Percentiles rank a stretch among this genome's conserved stretches.
phyloP scores from a whole-genome alignment of 1,140 invertebrate species.

The Chlorops oryzae region DNA sequence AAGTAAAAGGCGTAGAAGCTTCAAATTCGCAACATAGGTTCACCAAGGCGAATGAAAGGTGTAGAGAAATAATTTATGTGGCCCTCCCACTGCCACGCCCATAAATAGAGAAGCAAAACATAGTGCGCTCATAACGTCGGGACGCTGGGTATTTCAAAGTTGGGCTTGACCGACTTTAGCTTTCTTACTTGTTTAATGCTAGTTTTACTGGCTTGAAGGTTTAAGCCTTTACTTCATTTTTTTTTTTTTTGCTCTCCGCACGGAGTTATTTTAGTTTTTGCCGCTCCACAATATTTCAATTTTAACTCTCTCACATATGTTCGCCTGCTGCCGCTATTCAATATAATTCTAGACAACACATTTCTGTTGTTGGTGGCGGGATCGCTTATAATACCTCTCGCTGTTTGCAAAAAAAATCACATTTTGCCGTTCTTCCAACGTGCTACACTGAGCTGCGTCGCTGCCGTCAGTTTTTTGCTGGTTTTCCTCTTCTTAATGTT shows the following conservation, averaged over 20 bases:
- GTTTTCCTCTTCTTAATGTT: not conserved
- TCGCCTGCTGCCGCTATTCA: constrained; percentile 3
- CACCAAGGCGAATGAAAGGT: no score
- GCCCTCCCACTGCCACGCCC: no score
- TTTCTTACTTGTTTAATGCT: not conserved
- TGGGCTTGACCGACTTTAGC: not conserved
- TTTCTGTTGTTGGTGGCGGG: not conserved
- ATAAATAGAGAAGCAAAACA: no score
- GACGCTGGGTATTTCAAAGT: no score
- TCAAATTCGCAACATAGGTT: not conserved
- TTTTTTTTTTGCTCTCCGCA: no score
- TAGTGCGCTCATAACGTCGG: no score
- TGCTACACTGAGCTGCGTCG: not conserved
- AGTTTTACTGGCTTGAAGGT: constrained; percentile 1
- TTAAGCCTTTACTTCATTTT: not conserved
- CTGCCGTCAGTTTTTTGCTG: not conserved
- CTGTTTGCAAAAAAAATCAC: constrained; percentile 6
- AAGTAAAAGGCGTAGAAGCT: no score
- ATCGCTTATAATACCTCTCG: constrained; percentile 5
- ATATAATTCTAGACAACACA: constrained; percentile 2
- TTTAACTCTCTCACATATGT: constrained; percentile 2
- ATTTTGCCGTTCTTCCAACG: not conserved
- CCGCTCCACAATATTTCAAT: not conserved
- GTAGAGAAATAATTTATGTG: no score
- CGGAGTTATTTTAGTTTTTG: no score